Conservation (phyloP, 2,113 vertebrate species). For the Anolis carolinensis region DNA sequence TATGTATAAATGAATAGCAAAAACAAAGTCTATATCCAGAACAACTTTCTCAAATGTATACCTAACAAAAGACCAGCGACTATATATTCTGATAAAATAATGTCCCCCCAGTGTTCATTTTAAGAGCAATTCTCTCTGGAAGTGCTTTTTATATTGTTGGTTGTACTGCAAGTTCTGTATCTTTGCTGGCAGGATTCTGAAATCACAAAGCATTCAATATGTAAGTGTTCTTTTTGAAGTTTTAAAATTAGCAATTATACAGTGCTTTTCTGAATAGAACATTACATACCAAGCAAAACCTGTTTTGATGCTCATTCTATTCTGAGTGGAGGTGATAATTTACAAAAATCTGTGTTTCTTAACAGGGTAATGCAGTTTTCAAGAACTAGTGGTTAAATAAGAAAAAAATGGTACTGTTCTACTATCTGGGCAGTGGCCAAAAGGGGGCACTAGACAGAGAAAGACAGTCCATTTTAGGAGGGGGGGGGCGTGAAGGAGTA, state of each 20-base stretch:
- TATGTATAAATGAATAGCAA: neutral
- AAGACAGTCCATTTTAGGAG: no score
- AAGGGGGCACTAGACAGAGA: no score
- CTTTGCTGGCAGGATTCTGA: slow-evolving; percentile 15
- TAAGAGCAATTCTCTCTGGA: neutral
- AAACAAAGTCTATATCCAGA: neutral
- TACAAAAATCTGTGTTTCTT: neutral
- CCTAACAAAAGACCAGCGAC: neutral
- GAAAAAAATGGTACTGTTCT: neutral
- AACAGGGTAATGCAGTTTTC: neutral
- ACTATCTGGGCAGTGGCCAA: no score
- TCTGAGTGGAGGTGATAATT: neutral
- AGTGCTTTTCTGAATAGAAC: slow-evolving; percentile 13
- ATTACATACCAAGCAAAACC: slow-evolving; percentile 15
- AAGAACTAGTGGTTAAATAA: neutral
- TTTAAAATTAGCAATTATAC: slow-evolving; percentile 13
- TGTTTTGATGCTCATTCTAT: slow-evolving; percentile 7
- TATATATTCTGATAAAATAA: neutral
- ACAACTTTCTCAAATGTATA: neutral
- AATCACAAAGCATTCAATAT: slow-evolving; percentile 19
- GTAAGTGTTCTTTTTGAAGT: slow-evolving; percentile 5
- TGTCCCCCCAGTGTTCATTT: neutral
- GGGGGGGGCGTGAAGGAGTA: no score
- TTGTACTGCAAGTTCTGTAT: slow-evolving; percentile 4
- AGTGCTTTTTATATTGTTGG: slow-evolving; percentile 20